Evolutionary conservation across 2,888 invertebrate genomes (phyloP).

Genomic region (Ormyrus rosae): DNA sequence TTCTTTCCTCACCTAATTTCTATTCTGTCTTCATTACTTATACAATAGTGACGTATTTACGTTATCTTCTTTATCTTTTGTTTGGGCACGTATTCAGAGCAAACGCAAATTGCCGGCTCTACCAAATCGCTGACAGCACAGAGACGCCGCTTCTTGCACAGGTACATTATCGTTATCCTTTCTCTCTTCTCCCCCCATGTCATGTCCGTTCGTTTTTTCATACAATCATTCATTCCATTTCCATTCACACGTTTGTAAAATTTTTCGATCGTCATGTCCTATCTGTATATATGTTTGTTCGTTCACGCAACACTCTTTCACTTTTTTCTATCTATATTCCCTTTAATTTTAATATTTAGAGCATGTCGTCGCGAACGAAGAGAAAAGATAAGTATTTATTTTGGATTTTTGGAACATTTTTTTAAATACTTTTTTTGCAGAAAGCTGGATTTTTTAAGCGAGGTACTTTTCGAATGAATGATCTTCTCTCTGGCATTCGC

Average conservation of each 20-base stretch:
- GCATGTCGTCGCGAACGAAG: slow-evolving; percentile 33
- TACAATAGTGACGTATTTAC: slow-evolving; percentile 53
- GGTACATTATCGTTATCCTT: slow-evolving; percentile 71
- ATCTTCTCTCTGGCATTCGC: slow-evolving; percentile 58
- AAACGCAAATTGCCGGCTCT: slow-evolving; percentile 76
- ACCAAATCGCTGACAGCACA: slow-evolving; percentile 76
- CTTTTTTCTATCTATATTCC: slow-evolving; percentile 22
- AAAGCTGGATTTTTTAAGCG: too few species aligned
- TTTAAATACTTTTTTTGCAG: too few species aligned
- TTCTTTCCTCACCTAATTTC: background rate
- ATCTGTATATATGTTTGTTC: slow-evolving; percentile 51
- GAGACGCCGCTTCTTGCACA: slow-evolving; percentile 76
- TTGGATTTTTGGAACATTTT: background rate
- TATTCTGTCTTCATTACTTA: slow-evolving; percentile 33
- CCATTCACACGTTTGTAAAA: slow-evolving; percentile 53
- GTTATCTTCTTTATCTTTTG: slow-evolving; percentile 70
- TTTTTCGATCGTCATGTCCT: slow-evolving; percentile 59
- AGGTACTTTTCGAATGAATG: too few species aligned
- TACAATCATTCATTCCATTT: slow-evolving; percentile 62
- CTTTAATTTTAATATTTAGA: slow-evolving; percentile 18
- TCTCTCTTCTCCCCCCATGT: slow-evolving; percentile 45
- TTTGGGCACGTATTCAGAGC: slow-evolving; percentile 75
- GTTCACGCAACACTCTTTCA: slow-evolving; percentile 26
- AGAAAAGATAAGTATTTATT: slow-evolving; percentile 28
- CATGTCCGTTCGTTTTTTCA: slow-evolving; percentile 46